Base-by-base conservation (phyloP, 2,797 vertebrate genomes). In the Amblyopsis hoosieri region DNA sequence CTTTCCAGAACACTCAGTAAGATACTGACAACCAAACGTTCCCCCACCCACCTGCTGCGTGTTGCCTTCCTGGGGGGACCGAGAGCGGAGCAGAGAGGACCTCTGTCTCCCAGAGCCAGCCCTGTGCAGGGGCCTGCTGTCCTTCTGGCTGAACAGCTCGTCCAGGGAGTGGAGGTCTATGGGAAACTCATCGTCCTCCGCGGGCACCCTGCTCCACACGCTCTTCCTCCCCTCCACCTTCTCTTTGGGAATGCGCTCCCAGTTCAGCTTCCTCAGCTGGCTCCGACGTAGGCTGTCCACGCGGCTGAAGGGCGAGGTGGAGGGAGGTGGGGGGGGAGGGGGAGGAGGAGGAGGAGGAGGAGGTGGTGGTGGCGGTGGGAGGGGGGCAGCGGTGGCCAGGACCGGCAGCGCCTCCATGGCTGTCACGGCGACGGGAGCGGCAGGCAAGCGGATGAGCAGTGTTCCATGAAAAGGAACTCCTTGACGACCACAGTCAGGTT, bases 181-280 rank as follows among this genome's bases (percentile, higher is more conserved):
- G 11, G 87, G 80, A 68, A 94, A 91, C 73, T 94, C 92, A 0
- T 92, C 89, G 19, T 92, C 92, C 0, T 82, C 90, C 0, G 72
- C 74, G 1, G 74, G 72, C 0, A 86, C 85, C 12, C 89, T 86
- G 0, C 78, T 94, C 93, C 93, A 94, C 58, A 94, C 90, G 0
- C 89, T 93, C 54, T 89, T 88, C 17, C 91, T 87, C 0, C 92
- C 92, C 72, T 93, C 92, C 58, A 94, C 90, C 19, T 91, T 91
- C 79, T 94, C 91, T 75, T 89, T 92, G 46, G 92, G 92, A 64
- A 94, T 93, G 0, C 88, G 84, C 68, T 94, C 93, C 93, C 92
- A 94, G 83, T 94, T 94, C 11, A 94, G 85, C 73, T 93, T 93
- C 74, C 92, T 88, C 46, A 93, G 84, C 14, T 89, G 88, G 60